phyloP scores from a whole-genome alignment of 2,113 vertebrate species.

The Oxyruncus cristatus region DNA sequence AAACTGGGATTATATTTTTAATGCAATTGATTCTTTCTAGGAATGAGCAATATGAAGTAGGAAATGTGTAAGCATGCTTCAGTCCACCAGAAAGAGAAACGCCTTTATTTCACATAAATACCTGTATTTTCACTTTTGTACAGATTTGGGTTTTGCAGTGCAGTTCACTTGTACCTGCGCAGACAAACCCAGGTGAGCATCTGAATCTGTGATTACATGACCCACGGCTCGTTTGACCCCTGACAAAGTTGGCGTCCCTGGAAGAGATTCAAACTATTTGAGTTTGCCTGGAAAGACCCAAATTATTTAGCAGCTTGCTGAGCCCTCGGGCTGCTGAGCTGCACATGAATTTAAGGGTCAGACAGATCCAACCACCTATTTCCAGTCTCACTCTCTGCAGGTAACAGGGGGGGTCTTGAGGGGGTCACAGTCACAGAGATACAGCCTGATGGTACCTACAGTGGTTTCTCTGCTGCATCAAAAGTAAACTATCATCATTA shows the following conservation, averaged over 20 bases:
- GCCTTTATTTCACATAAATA: neutral
- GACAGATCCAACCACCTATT: neutral
- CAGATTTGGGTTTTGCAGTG: neutral
- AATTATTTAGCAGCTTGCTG: neutral
- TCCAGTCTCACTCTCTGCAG: neutral
- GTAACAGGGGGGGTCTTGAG: neutral
- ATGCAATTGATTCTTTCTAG: neutral
- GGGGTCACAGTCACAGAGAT: fast-evolving
- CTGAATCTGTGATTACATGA: neutral
- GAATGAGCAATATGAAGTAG: neutral
- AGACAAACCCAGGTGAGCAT: neutral
- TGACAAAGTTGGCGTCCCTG: neutral
- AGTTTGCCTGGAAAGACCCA: neutral
- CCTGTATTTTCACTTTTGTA: no score
- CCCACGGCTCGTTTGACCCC: neutral
- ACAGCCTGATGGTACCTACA: neutral
- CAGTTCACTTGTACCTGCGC: neutral
- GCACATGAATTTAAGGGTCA: neutral
- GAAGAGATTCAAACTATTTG: neutral
- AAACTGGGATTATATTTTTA: neutral
- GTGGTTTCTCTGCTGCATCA: neutral
- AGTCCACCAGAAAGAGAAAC: neutral
- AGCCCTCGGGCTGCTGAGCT: neutral
- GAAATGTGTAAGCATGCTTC: neutral
- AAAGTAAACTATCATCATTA: neutral